These are phyloP conservation scores for Buphagus erythrorhynchus DNA, from an alignment of 2,797 vertebrate genomes.

Conservation along the genomic window DNA sequence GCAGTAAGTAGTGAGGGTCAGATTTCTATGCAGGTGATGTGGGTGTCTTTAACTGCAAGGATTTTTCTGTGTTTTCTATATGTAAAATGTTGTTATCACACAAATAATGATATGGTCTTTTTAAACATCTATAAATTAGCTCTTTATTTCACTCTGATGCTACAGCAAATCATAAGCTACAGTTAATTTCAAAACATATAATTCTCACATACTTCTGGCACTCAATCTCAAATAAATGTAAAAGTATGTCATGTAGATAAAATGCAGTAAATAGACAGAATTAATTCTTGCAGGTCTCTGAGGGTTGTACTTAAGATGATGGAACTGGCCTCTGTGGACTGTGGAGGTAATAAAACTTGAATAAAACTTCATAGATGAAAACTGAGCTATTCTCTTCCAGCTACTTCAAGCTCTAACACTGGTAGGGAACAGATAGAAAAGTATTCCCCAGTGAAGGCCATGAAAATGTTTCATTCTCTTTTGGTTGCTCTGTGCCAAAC, in stretches of 20 bases:
- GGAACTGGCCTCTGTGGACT: neutral
- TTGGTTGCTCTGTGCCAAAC: neutral
- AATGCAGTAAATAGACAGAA: neutral
- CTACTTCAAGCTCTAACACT: neutral
- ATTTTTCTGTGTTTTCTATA: neutral
- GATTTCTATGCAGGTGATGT: neutral
- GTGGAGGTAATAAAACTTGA: neutral
- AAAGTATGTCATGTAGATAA: neutral
- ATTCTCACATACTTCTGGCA: neutral
- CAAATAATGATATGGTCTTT: neutral
- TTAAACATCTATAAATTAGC: neutral
- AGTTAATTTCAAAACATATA: neutral
- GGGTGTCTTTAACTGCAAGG: neutral
- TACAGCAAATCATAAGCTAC: neutral
- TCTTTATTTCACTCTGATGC: neutral
- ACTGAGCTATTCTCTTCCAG: neutral
- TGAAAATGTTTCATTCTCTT: neutral
- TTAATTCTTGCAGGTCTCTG: neutral
- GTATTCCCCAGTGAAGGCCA: neutral
- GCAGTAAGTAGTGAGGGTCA: neutral
- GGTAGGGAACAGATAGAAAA: neutral
- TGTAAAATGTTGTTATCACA: neutral
- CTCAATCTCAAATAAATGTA: neutral
- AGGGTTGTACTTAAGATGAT: neutral
- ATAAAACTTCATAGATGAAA: slow-evolving; percentile 3